A percentile compares a stretch with the other conserved stretches of the same genome.
phyloP scores from a whole-genome alignment of 1,140 invertebrate genomes.

The Gonioctena quinquepunctata region DNA sequence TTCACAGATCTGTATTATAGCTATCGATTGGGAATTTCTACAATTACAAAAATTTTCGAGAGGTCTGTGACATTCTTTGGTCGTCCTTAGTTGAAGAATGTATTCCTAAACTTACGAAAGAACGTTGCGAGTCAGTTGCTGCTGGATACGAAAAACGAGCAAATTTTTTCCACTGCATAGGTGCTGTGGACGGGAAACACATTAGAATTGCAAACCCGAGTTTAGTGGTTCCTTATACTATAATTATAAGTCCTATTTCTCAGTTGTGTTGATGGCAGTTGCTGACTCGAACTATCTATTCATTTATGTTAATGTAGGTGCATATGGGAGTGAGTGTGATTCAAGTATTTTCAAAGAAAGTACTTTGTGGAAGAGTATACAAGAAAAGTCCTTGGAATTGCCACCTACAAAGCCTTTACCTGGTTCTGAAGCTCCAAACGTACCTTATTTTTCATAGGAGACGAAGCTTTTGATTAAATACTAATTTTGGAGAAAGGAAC shows the following conservation, averaged over 20 bases:
- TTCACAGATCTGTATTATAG: neutral
- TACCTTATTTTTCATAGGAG: constrained; percentile 2
- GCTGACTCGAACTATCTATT: constrained; percentile 10
- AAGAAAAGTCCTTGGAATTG: neutral
- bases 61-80: neutral
- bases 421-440: neutral
- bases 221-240: neutral
- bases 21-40: neutral
- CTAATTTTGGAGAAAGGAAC: constrained; percentile 7
- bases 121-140: too few species aligned
- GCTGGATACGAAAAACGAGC: too few species aligned
- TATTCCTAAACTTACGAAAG: too few species aligned
- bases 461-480: constrained; percentile 9
- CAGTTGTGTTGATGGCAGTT: constrained; percentile 18
- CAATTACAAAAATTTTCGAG: neutral
- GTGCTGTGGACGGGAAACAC: constrained; percentile 14
- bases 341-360: neutral
- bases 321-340: neutral
- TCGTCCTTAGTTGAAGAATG: too few species aligned
- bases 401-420: constrained; percentile 7
- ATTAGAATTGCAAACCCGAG: constrained; percentile 7
- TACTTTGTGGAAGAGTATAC: neutral
- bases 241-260: constrained; percentile 44
- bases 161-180: constrained; percentile 6
- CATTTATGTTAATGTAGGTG: constrained; percentile 6